phyloP scores from a whole-genome alignment of 2,888 invertebrate genomes.

The Helleia helle region DNA sequence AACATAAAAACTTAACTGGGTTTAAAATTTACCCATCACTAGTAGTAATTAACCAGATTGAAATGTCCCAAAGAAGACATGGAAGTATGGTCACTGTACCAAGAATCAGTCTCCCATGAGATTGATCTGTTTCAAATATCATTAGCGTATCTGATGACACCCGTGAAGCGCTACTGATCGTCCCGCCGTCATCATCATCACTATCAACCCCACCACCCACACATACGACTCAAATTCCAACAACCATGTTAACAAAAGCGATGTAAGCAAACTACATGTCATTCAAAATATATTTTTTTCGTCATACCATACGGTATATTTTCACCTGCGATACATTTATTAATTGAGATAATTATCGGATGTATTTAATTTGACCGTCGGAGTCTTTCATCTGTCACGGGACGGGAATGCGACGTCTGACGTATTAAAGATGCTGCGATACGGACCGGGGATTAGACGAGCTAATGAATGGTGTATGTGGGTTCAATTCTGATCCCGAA shows the following conservation, averaged over 20 bases:
- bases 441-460: too few species aligned
- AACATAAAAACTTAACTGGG: too few species aligned
- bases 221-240: neutral
- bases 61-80: too few species aligned
- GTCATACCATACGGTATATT: neutral
- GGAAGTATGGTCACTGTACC: neutral
- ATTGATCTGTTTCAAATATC: constrained; percentile 39
- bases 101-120: constrained; percentile 9
- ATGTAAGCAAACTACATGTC: neutral
- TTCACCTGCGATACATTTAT: neutral
- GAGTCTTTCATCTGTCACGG: constrained; percentile 40
- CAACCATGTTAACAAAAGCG: neutral
- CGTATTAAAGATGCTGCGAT: constrained; percentile 2
- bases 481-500: too few species aligned
- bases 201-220: neutral
- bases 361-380: constrained; percentile 38
- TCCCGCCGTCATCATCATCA: neutral
- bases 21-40: too few species aligned
- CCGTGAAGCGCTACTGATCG: constrained; percentile 39
- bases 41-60: too few species aligned
- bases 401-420: constrained; percentile 16
- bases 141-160: constrained; percentile 55
- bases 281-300: neutral
- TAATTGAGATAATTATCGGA: constrained; percentile 36
- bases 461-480: too few species aligned